Percentiles rank a stretch among this genome's conserved stretches.
Evolutionary conservation across 1,140 invertebrate genomes (phyloP).

Genomic region (Arctopsyche grandis): DNA sequence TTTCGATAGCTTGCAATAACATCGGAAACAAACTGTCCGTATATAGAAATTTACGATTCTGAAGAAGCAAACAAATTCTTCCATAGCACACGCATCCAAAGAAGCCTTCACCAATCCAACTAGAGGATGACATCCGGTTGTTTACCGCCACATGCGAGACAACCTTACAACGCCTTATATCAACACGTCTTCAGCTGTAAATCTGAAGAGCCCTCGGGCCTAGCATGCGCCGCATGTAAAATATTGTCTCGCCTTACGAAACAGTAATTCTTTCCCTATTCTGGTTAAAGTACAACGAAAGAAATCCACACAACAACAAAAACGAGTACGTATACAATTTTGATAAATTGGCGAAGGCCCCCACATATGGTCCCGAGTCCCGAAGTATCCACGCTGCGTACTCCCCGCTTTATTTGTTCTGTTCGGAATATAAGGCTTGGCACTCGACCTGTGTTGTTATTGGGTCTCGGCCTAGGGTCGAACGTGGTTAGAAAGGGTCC

Average conservation of each 20-base stretch:
- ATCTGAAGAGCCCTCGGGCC: conserved; percentile 21
- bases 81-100: too few species aligned
- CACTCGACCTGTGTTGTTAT: background rate
- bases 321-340: background rate
- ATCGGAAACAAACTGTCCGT: too few species aligned
- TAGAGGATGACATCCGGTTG: background rate
- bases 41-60: too few species aligned
- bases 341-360: background rate
- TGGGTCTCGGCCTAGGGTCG: conserved; percentile 9
- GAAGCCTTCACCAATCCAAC: too few species aligned
- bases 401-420: too few species aligned
- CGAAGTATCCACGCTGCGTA: too few species aligned
- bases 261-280: too few species aligned
- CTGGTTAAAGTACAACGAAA: background rate
- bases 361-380: too few species aligned
- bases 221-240: background rate
- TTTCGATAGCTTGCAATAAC: too few species aligned
- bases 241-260: background rate
- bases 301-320: background rate
- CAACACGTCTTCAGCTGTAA: conserved; percentile 19
- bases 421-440: too few species aligned
- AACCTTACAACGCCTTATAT: conserved; percentile 7
- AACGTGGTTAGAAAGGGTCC: background rate
- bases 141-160: conserved; percentile 1
- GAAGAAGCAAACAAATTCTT: too few species aligned